Percentiles rank a stretch among this genome's conserved stretches.
These are phyloP conservation scores for Muschampia plurimacula DNA, from an alignment of 2,888 invertebrate species.

Conservation along the genomic window DNA sequence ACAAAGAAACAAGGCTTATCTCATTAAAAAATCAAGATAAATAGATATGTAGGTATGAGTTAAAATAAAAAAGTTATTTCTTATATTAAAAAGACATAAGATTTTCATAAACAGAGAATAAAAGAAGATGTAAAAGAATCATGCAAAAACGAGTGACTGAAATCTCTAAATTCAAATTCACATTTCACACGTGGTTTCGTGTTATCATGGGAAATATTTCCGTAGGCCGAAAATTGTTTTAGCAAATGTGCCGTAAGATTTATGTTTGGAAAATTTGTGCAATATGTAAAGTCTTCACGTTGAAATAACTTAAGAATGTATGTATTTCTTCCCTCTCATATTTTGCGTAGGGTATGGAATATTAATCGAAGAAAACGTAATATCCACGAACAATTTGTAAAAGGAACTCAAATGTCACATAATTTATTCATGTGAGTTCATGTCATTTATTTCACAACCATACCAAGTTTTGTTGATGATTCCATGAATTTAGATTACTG, in stretches of 20 bases:
- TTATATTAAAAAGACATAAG: too few species aligned
- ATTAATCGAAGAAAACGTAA: background rate
- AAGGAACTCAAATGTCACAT: background rate
- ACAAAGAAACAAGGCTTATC: too few species aligned
- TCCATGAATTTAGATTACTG: too few species aligned
- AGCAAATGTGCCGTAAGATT: constrained; percentile 35
- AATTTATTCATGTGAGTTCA: too few species aligned
- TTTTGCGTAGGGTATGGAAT: constrained; percentile 1
- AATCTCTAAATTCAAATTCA: constrained; percentile 24
- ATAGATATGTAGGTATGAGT: too few species aligned
- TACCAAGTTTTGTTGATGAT: too few species aligned
- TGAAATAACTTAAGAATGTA: constrained; percentile 21
- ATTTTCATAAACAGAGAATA: background rate
- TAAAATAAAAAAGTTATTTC: too few species aligned
- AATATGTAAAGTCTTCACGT: constrained; percentile 34
- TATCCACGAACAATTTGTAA: background rate
- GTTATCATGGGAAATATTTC: constrained; percentile 36
- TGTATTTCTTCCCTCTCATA: constrained; percentile 8
- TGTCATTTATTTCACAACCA: too few species aligned
- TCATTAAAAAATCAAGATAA: too few species aligned
- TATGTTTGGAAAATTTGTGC: constrained; percentile 38
- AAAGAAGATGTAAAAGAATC: constrained; percentile 7
- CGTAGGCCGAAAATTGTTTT: constrained; percentile 38
- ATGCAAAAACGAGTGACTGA: background rate
- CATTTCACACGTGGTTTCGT: constrained; percentile 27